phyloP scores from a whole-genome alignment of 2,797 vertebrate genomes.

The Sebastes vulpes region DNA sequence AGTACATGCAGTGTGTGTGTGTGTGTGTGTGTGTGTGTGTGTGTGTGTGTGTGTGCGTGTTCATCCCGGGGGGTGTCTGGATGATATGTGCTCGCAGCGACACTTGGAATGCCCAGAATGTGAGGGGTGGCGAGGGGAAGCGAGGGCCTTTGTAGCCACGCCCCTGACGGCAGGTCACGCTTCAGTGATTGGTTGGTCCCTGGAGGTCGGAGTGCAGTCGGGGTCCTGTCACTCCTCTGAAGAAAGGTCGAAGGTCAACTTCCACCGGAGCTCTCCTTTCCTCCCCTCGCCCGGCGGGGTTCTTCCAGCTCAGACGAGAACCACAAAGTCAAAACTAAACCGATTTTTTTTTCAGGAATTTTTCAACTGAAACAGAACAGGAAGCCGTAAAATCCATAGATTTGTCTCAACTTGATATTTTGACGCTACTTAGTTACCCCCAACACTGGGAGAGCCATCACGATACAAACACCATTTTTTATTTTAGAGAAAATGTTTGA shows the following conservation, averaged over 20 bases:
- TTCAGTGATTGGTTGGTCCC: constrained; percentile 76
- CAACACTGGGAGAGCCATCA: not conserved
- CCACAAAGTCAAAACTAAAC: constrained; percentile 14
- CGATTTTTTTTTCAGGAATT: constrained; percentile 8
- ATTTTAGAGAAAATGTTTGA: not conserved
- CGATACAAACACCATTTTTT: not conserved
- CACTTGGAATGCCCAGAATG: constrained; percentile 79
- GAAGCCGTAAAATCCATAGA: not conserved
- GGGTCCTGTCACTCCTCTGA: constrained; percentile 82
- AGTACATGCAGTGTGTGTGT: not conserved
- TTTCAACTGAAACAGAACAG: not conserved
- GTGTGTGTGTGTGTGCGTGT: constrained; percentile 12
- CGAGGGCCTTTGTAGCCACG: constrained; percentile 33
- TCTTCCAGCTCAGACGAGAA: constrained; percentile 44
- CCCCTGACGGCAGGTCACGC: constrained; percentile 76
- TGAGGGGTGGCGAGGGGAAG: constrained; percentile 33
- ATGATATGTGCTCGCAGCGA: constrained; percentile 64
- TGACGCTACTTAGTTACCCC: not conserved
- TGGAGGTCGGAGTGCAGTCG: constrained; percentile 78
- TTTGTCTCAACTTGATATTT: not conserved
- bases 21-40: not conserved
- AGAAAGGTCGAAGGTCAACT: constrained; percentile 80
- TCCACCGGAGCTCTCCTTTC: constrained; percentile 80
- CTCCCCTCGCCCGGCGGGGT: constrained; percentile 60
- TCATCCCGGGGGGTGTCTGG: constrained; percentile 29